Conservation (phyloP, 1,140 invertebrate genomes). For the Drosophila sucinea region DNA sequence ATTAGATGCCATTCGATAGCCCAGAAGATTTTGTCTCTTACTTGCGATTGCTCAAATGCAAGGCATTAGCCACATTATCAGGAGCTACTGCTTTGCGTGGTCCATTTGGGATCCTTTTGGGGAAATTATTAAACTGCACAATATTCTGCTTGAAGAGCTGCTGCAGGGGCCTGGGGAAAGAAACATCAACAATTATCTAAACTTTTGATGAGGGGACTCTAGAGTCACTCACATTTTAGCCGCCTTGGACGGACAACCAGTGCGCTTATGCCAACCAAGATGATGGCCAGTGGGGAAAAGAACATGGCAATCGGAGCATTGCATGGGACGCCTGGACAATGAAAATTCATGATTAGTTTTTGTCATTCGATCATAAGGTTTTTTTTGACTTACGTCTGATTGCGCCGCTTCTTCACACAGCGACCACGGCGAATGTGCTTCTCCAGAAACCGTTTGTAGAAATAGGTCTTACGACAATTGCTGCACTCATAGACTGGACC, state of each 20-base stretch:
- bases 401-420: conserved; percentile 81
- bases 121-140: conserved; percentile 79
- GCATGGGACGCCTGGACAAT: conserved; percentile 71
- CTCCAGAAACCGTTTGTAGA: conserved; percentile 80
- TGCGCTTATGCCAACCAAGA: conserved; percentile 81
- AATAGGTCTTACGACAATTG: conserved; percentile 81
- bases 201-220: fast-evolving
- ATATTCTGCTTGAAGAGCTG: conserved; percentile 82
- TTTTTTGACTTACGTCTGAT: conserved; percentile 70
- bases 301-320: conserved; percentile 80
- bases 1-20: not conserved
- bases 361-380: not conserved
- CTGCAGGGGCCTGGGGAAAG: conserved; percentile 65
- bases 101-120: conserved; percentile 61
- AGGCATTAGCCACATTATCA: conserved; percentile 48
- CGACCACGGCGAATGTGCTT: conserved; percentile 80
- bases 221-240: conserved; percentile 69
- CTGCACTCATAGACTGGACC: conserved; percentile 79
- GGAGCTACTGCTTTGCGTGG: conserved; percentile 52
- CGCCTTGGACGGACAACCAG: conserved; percentile 78
- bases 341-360: not conserved
- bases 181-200: not conserved
- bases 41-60: conserved; percentile 78
- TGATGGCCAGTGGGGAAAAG: conserved; percentile 82
- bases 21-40: conserved; percentile 29